phyloP scores from a whole-genome alignment of 1,140 invertebrate species.

The Rhagoletis zephyria region DNA sequence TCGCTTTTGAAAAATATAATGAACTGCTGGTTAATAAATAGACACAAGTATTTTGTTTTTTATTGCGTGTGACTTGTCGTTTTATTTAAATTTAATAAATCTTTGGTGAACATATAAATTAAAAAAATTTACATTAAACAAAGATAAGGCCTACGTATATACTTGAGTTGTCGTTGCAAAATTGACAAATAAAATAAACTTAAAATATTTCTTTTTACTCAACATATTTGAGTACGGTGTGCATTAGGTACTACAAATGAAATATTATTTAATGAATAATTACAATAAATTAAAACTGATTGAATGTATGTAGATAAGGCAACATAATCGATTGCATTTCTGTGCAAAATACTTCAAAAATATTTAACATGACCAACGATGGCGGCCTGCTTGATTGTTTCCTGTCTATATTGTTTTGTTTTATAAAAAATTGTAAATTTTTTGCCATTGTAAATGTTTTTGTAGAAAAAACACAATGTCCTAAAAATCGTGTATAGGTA shows the following conservation, averaged over 20 bases:
- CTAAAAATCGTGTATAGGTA: conserved; percentile 16
- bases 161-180: conserved; percentile 36
- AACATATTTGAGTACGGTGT: conserved; percentile 2
- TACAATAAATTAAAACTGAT: conserved; percentile 10
- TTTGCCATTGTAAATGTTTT: background rate
- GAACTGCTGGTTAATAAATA: too few relatives aligned
- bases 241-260: background rate
- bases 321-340: conserved; percentile 5
- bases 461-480: conserved; percentile 1
- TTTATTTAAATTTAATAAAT: conserved; percentile 51
- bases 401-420: background rate
- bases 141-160: conserved; percentile 6
- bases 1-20: too few relatives aligned
- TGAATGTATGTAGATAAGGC: background rate
- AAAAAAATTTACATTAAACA: conserved; percentile 39
- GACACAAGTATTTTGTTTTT: background rate
- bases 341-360: background rate
- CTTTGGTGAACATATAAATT: conserved; percentile 44
- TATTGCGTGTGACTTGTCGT: conserved; percentile 23
- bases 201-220: background rate
- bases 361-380: background rate
- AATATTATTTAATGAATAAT: conserved; percentile 17
- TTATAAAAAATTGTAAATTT: conserved; percentile 41
- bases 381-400: background rate
- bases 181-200: conserved; percentile 18